These are phyloP conservation scores for Dinothrombium tinctorium DNA, from an alignment of 1,140 invertebrate species.

Conservation along the genomic window DNA sequence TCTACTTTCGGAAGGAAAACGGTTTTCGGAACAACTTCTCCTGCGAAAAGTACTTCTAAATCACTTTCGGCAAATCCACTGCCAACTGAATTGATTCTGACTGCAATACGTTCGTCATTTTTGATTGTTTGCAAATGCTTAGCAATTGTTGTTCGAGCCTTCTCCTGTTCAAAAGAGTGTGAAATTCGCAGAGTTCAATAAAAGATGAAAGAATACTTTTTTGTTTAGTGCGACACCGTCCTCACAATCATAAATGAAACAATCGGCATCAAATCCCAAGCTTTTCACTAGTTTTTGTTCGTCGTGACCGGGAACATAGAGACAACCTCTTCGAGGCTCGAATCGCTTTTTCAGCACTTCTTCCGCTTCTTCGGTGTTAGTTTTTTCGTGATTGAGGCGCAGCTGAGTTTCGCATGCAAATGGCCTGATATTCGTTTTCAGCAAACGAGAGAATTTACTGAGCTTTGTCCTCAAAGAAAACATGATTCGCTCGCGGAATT, in stretches of 20 bases:
- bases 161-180: slow-evolving; percentile 22
- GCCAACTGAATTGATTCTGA: slow-evolving; percentile 37
- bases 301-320: slow-evolving; percentile 43
- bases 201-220: slow-evolving; percentile 24
- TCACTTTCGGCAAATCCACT: slow-evolving; percentile 35
- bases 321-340: slow-evolving; percentile 35
- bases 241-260: slow-evolving; percentile 42
- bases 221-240: slow-evolving; percentile 41
- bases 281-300: slow-evolving; percentile 33
- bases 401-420: too few species aligned
- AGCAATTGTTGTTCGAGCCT: slow-evolving; percentile 29
- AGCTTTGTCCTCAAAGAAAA: too few species aligned
- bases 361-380: too few species aligned
- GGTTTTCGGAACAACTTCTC: slow-evolving; percentile 28
- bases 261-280: slow-evolving; percentile 30
- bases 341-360: slow-evolving; percentile 20
- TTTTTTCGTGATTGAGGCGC: too few species aligned
- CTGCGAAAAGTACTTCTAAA: slow-evolving; percentile 27
- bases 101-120: slow-evolving; percentile 21
- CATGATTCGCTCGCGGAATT: too few species aligned
- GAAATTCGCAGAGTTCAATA: slow-evolving; percentile 3
- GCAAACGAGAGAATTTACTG: too few species aligned
- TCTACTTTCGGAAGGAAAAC: slow-evolving; percentile 40
- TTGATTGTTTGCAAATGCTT: slow-evolving; percentile 24
- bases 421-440: too few species aligned